Percentiles rank a stretch among this genome's conserved stretches.
Conservation (phyloP, 2,888 invertebrate species). For the Ctenicera cuprea region DNA sequence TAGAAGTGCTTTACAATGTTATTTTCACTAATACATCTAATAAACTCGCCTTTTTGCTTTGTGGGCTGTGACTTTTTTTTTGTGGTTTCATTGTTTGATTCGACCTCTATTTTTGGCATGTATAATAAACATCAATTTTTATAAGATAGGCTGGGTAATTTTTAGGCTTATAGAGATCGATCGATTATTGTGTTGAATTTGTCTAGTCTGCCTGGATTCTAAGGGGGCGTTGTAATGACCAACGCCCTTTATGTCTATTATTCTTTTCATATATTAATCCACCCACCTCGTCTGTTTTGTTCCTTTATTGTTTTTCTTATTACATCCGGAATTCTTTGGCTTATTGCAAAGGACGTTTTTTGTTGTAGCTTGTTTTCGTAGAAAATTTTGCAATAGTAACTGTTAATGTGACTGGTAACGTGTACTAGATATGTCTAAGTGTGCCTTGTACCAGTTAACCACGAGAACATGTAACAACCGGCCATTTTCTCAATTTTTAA, state of each 20-base stretch:
- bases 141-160: conserved; percentile 4
- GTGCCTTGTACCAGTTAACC: no score
- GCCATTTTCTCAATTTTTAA: no score
- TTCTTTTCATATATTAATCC: conserved; percentile 19
- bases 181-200: conserved; percentile 13
- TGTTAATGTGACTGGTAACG: no score
- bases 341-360: no score
- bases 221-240: conserved; percentile 5
- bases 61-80: conserved; percentile 10
- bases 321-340: background rate
- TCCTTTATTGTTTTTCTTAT: background rate
- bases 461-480: no score
- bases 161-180: conserved; percentile 2
- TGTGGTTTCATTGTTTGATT: background rate
- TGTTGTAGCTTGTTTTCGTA: no score
- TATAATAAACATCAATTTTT: conserved; percentile 8
- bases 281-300: conserved; percentile 1
- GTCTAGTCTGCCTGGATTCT: background rate
- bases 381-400: no score
- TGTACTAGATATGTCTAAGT: no score
- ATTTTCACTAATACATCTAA: conserved; percentile 1
- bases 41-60: background rate
- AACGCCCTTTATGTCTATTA: conserved; percentile 5
- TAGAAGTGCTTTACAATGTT: conserved; percentile 15
- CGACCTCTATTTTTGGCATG: conserved; percentile 17